phyloP scores from a whole-genome alignment of 2,888 invertebrate species.

The Ceraclea dissimilis region DNA sequence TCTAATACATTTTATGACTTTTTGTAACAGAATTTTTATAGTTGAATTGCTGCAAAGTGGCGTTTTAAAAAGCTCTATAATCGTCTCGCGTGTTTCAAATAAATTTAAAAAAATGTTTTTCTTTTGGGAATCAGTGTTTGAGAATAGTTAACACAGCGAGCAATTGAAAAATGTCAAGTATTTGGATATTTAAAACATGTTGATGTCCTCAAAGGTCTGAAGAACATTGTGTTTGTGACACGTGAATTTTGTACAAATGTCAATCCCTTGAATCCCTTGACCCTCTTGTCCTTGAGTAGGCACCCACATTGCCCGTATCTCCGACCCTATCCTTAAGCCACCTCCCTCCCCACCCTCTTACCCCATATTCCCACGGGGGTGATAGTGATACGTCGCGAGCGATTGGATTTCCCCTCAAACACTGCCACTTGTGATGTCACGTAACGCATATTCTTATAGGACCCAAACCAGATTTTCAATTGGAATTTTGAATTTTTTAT shows the following conservation, averaged over 20 bases:
- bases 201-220: neutral
- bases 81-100: too few relatives aligned
- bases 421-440: conserved; percentile 20
- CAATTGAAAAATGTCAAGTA: neutral
- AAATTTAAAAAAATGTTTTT: too few relatives aligned
- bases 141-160: too few relatives aligned
- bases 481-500: neutral
- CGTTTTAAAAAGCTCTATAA: too few relatives aligned
- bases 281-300: neutral
- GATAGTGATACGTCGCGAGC: conserved; percentile 22
- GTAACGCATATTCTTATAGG: conserved; percentile 13
- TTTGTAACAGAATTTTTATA: too few relatives aligned
- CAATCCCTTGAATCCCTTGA: neutral
- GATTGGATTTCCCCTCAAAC: conserved; percentile 23
- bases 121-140: too few relatives aligned
- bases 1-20: too few relatives aligned
- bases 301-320: neutral
- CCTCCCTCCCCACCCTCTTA: neutral
- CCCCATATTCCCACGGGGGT: conserved; percentile 19
- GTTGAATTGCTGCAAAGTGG: too few relatives aligned
- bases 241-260: neutral
- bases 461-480: conserved; percentile 4
- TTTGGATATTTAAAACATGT: neutral
- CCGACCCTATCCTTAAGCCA: neutral
- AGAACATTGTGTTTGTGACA: neutral